Evolutionary conservation across 35 echinoderm and acorn worm species (phyloP).

Genomic region (Nesometra sesokonis): DNA sequence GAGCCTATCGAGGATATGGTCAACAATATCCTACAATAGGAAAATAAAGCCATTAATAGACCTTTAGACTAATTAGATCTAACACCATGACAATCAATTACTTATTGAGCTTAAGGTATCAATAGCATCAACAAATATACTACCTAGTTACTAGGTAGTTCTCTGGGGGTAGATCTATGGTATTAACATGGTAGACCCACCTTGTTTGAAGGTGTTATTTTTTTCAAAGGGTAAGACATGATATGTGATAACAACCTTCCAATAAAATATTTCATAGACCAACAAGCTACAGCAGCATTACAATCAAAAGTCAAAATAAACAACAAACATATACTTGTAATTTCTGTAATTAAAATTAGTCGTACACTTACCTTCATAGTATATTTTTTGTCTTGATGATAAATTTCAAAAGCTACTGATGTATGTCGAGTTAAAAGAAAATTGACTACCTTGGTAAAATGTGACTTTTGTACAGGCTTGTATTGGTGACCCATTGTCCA

Average conservation of each 20-base stretch:
- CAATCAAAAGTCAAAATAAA: not conserved
- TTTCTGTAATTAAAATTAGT: not conserved
- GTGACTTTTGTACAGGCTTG: slow-evolving; percentile 3
- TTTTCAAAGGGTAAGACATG: too few species aligned
- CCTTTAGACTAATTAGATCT: too few species aligned
- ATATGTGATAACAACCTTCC: not conserved
- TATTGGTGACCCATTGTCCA: slow-evolving; percentile 19
- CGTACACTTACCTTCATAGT: slow-evolving; percentile 22
- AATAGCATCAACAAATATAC: too few species aligned
- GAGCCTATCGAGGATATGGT: too few species aligned
- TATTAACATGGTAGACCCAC: too few species aligned
- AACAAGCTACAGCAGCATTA: not conserved
- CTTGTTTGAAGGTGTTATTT: not conserved
- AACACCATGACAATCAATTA: too few species aligned
- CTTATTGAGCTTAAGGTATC: too few species aligned
- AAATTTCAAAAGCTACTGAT: slow-evolving; percentile 4
- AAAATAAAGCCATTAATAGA: too few species aligned
- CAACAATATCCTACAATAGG: too few species aligned
- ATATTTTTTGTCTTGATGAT: slow-evolving; percentile 11
- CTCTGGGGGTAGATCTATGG: too few species aligned
- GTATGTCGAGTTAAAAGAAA: not conserved
- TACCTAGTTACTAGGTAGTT: too few species aligned
- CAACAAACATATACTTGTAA: not conserved
- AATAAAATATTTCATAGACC: not conserved
- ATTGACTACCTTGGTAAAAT: slow-evolving; percentile 14